Conservation (phyloP, 2,888 invertebrate genomes). For the Synanthedon myopaeformis region DNA sequence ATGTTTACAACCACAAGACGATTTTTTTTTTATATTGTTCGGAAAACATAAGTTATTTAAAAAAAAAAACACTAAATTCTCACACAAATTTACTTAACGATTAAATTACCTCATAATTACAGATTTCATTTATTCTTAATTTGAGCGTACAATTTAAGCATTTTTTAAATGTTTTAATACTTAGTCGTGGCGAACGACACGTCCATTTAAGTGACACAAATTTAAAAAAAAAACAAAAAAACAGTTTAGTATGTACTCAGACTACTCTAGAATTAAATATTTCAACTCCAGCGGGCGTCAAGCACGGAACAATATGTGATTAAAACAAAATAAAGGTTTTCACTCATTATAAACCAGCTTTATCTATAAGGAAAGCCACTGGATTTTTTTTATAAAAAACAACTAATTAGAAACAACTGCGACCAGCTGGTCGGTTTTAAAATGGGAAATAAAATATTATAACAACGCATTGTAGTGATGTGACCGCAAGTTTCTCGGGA, state of each 20-base stretch:
- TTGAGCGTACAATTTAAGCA: too few species aligned
- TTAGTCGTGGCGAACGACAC: neutral
- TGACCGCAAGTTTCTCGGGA: neutral
- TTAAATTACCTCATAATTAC: too few species aligned
- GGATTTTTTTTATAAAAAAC: slow-evolving; percentile 19
- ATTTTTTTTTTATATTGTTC: too few species aligned
- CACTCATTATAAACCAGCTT: slow-evolving; percentile 34
- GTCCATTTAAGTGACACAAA: neutral
- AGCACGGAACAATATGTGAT: neutral
- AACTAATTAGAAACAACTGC: slow-evolving; percentile 30
- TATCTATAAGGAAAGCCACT: slow-evolving; percentile 62
- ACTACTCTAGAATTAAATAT: too few species aligned
- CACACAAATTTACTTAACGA: too few species aligned
- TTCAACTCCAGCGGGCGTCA: neutral
- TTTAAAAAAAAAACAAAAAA: neutral
- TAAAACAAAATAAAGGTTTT: neutral
- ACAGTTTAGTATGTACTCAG: neutral
- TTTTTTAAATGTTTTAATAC: too few species aligned
- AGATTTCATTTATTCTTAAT: too few species aligned
- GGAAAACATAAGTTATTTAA: too few species aligned
- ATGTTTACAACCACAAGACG: too few species aligned
- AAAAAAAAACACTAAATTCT: too few species aligned
- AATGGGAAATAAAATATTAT: neutral
- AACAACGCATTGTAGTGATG: neutral
- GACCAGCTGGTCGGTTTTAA: neutral